Percentiles rank a stretch among this genome's conserved stretches.
These are phyloP conservation scores for Hypocryptadius cinnamomeus DNA, from an alignment of 2,113 vertebrate genomes.

Conservation along the genomic window DNA sequence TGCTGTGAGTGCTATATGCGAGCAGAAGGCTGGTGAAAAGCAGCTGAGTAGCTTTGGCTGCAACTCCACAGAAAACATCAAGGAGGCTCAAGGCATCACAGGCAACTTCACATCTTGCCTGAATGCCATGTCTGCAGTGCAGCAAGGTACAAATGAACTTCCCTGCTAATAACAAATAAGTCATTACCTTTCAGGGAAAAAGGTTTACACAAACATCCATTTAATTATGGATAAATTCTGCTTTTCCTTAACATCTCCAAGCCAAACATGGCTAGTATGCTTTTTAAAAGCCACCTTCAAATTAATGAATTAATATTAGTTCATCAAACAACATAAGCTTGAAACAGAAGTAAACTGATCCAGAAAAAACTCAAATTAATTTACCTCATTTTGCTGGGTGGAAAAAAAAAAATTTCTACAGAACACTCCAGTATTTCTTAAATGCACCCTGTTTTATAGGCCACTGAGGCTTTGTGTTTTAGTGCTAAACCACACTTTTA, in stretches of 20 bases:
- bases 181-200: neutral
- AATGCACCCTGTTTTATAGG: neutral
- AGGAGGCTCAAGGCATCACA: neutral
- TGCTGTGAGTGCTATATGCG: neutral
- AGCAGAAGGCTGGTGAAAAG: neutral
- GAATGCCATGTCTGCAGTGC: neutral
- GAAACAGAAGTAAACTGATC: neutral
- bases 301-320: neutral
- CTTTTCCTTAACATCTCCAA: neutral
- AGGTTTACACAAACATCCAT: neutral
- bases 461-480: neutral
- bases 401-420: neutral
- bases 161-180: neutral
- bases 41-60: neutral
- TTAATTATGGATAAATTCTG: neutral
- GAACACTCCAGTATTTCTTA: neutral
- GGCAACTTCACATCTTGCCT: neutral
- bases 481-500: neutral
- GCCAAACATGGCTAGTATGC: neutral
- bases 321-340: neutral
- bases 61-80: neutral
- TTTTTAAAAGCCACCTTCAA: neutral
- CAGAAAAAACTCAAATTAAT: neutral
- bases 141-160: neutral
- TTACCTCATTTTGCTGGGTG: neutral